phyloP scores from a whole-genome alignment of 2,797 vertebrate species.

The Eulemur mongoz region DNA sequence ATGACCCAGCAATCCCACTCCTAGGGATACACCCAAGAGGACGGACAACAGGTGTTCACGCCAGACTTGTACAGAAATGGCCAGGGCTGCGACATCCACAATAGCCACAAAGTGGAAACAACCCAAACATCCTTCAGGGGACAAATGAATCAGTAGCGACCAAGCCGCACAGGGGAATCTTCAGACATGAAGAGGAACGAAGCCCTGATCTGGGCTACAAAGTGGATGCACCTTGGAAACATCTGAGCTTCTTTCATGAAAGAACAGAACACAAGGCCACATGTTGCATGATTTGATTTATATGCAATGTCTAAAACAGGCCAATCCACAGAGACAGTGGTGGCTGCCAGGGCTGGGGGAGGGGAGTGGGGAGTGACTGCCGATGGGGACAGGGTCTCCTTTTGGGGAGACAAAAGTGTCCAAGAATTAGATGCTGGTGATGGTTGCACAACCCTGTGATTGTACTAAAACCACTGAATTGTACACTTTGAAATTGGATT shows the following conservation, averaged over 20 bases:
- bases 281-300: rapidly evolving
- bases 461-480: background rate
- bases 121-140: background rate
- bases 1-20: background rate
- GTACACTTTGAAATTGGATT: background rate
- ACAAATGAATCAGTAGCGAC: rapidly evolving
- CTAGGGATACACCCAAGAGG: background rate
- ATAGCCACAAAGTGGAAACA: background rate
- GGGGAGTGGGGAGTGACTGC: background rate
- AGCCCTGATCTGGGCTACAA: background rate
- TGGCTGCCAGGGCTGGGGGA: background rate
- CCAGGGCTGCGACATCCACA: background rate
- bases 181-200: background rate
- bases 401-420: background rate
- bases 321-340: background rate
- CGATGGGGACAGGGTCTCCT: background rate
- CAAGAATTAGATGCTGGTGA: background rate
- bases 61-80: background rate
- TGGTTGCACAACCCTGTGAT: background rate
- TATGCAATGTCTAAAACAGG: background rate
- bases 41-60: background rate
- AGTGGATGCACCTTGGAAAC: background rate
- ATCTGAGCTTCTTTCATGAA: background rate
- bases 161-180: rapidly evolving
- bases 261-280: background rate